Evolutionary conservation across 2,113 vertebrate genomes (phyloP).

Genomic region (Saguinus midas): DNA sequence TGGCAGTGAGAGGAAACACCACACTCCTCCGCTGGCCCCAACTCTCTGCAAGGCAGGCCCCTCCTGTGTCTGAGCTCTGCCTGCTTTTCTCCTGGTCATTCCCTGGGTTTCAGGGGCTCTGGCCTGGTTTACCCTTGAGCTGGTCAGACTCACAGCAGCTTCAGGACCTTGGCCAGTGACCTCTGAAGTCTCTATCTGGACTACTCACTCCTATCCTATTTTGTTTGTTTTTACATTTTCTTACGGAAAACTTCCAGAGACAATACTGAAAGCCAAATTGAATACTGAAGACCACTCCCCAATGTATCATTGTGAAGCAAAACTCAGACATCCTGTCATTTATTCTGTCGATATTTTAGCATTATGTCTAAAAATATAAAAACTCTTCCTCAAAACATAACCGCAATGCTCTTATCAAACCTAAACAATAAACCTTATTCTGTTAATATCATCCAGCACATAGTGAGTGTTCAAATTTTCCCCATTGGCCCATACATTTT

Average conservation of each 20-base stretch:
- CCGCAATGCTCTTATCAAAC: neutral
- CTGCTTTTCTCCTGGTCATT: rapidly evolving
- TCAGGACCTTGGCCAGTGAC: neutral
- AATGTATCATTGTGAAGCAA: neutral
- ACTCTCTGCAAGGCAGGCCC: neutral
- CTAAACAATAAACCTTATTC: neutral
- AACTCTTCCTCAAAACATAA: neutral
- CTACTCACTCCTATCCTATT: neutral
- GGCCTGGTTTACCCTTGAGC: neutral
- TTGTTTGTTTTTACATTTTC: neutral
- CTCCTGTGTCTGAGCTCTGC: neutral
- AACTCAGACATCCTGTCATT: neutral
- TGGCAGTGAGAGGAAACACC: no score
- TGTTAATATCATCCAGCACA: neutral
- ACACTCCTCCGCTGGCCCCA: rapidly evolving
- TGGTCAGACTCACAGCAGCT: neutral
- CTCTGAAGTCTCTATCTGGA: neutral
- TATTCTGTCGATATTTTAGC: neutral
- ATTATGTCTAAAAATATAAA: neutral
- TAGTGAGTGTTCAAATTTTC: neutral
- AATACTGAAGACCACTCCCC: neutral
- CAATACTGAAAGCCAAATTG: neutral
- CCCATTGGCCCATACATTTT: neutral
- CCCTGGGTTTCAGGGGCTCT: neutral
- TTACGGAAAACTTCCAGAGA: neutral